Base-by-base conservation (phyloP, 2,113 vertebrate species). In the Siniperca knerii region DNA sequence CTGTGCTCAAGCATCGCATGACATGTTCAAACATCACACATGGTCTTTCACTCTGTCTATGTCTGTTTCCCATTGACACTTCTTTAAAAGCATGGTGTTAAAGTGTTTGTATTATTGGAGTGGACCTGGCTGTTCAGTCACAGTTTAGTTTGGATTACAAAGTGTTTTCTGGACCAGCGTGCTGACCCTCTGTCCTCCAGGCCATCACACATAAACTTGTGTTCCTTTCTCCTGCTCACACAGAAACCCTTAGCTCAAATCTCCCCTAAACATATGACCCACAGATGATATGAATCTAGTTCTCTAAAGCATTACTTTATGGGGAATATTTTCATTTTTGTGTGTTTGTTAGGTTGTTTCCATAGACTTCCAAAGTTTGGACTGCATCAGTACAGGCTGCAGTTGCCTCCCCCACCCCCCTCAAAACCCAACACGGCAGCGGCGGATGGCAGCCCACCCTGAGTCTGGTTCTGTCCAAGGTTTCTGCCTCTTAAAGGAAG, bases 221-320 rank as follows among this genome's bases (percentile, higher is more conserved):
- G 33, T 44, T 37, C 37, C 40, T 66, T 40, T 58, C 50, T 75
- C 6, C 46, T 67, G 71, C 18, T 37, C 20, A 35, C 62, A 46
- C 69, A 66, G 25, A 71, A 69, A 74, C 66, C 16, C 12, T 40
- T 11, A 57, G 71, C 23, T 66, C 48, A 42, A 25, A 35, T 33
- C 50, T 72, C 52, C 37, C 21, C 25, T 4, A 9, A 33, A 79
- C 77, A 76, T 23, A 50, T 48, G 61, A 82, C 29, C 70, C 52
- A 12, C 74, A 37, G 58, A 77, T 69, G 61, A 71, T 62, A 20
- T 29, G 42, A 69, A 58, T 75, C 37, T 48, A 0, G 1, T 55
- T 64, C 40, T 71, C 67, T 37, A 11, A 40, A 42, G 70, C 48
- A 21, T 58, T 29, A 52, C 62, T 87, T 87, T 72, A 10, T 20